Base-by-base conservation (phyloP, 2,797 vertebrate genomes). In the Lepus townsendii region DNA sequence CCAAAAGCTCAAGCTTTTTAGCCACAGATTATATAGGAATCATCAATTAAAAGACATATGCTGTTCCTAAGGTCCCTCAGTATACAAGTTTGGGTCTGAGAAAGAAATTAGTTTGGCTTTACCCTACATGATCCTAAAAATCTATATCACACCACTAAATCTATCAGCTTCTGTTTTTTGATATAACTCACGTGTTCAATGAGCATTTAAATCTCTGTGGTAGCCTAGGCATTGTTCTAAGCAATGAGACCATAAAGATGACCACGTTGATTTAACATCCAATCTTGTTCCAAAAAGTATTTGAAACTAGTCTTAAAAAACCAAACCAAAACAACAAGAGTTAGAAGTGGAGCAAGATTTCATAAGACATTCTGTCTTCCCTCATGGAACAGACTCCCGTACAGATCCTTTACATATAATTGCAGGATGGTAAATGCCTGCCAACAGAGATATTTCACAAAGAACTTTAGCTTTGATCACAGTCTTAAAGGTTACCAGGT, bases 71-170 rank as follows among this genome's bases (percentile, higher is more conserved):
- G 38, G 35, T 79, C 30, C 47, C 26, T 83, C 79, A 73, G 4
- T 63, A 57, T 83, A 95, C 79, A 78, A 86, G 52, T 66, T 89
- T 79, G 16, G 27, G 12, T 83, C 62, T 83, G 32, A 90, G 94
- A 93, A 93, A 73, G 73, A 71, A 83, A 42, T 90, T 89, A 77
- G 42, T 94, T 79, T 83, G 50, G 8, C 24, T 89, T 95, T 95
- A 80, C 12, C 12, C 62, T 47, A 24, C 5, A 7, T 60, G 68
- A 54, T 42, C 66, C n/a, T 94, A 0, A 1, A 88, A 90, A 83
- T 78, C 42, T 85, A n/a, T 78, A 79, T 9, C 20, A 47, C 2
- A 82, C 78, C 8, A 78, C 38, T 82, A 88, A 88, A 63, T 71
- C 60, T n/a, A n/a, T 24, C 80, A 16, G 42, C 38, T 62, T 92